Conservation (phyloP, 2,888 invertebrate species). For the Synanthedon vespiformis region DNA sequence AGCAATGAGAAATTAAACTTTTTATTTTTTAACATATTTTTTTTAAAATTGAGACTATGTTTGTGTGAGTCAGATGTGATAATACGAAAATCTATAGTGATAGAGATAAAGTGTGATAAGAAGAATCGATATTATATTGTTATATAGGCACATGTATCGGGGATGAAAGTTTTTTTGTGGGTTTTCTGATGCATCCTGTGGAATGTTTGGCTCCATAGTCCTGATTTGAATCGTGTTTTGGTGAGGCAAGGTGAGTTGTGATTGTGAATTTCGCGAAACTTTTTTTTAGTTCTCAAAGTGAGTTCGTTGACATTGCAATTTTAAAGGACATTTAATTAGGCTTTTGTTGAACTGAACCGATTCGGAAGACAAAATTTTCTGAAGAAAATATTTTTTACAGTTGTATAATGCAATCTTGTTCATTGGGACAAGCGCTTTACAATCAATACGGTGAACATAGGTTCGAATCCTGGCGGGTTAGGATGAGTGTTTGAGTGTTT, state of each 20-base stretch:
- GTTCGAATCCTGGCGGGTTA: too few relatives aligned
- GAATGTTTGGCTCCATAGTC: conserved; percentile 35
- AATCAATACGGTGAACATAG: too few relatives aligned
- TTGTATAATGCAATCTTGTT: too few relatives aligned
- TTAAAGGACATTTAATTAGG: too few relatives aligned
- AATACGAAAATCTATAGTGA: conserved; percentile 14
- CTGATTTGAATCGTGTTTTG: conserved; percentile 43
- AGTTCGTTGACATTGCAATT: conserved; percentile 36
- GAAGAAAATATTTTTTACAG: too few relatives aligned
- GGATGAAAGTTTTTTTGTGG: conserved; percentile 24
- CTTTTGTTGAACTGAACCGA: too few relatives aligned
- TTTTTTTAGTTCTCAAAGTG: conserved; percentile 4
- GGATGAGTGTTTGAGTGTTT: too few relatives aligned
- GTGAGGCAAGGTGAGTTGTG: conserved; percentile 46
- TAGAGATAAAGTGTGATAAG: conserved; percentile 38
- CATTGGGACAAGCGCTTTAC: too few relatives aligned
- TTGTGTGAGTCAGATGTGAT: conserved; percentile 8
- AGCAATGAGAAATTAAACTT: background rate
- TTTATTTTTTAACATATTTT: conserved; percentile 5
- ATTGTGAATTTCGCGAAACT: conserved; percentile 21
- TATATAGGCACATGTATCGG: conserved; percentile 30
- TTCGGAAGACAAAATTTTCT: too few relatives aligned
- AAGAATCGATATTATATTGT: conserved; percentile 13
- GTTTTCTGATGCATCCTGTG: conserved; percentile 37
- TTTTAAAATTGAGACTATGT: conserved; percentile 4